phyloP scores from a whole-genome alignment of 1,140 invertebrate genomes.

The Maconellicoccus hirsutus region DNA sequence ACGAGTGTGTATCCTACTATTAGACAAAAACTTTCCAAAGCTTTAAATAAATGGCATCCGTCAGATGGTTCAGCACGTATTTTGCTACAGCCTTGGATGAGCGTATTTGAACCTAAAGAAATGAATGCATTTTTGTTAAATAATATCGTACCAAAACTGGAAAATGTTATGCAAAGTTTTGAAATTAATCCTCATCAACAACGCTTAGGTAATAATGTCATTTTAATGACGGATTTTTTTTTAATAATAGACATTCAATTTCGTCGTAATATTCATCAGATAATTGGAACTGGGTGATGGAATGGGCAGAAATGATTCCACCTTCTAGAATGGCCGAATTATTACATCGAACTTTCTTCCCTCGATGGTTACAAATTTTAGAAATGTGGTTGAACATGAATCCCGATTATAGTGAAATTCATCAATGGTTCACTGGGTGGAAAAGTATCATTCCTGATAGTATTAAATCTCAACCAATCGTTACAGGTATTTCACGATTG shows the following conservation, averaged over 20 bases:
- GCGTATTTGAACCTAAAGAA: slow-evolving; percentile 66
- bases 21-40: slow-evolving; percentile 76
- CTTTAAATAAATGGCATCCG: slow-evolving; percentile 82
- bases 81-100: slow-evolving; percentile 87
- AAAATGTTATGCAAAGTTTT: slow-evolving; percentile 56
- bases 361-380: slow-evolving; percentile 70
- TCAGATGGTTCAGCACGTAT: slow-evolving; percentile 80
- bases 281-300: slow-evolving; percentile 74
- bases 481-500: slow-evolving; percentile 24
- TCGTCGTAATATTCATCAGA: slow-evolving; percentile 32
- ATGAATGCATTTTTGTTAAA: slow-evolving; percentile 76
- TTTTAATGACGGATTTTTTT: neutral
- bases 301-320: slow-evolving; percentile 71
- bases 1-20: slow-evolving; percentile 81
- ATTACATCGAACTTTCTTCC: slow-evolving; percentile 76
- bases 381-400: slow-evolving; percentile 68
- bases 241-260: neutral
- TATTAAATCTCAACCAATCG: slow-evolving; percentile 47
- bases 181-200: slow-evolving; percentile 79
- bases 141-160: slow-evolving; percentile 84
- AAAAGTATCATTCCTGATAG: slow-evolving; percentile 60
- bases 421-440: slow-evolving; percentile 81
- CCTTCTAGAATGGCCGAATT: slow-evolving; percentile 53
- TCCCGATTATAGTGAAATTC: slow-evolving; percentile 71
- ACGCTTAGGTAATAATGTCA: slow-evolving; percentile 43